phyloP scores from a whole-genome alignment of 2,797 vertebrate genomes.

The Phalanger gymnotis region DNA sequence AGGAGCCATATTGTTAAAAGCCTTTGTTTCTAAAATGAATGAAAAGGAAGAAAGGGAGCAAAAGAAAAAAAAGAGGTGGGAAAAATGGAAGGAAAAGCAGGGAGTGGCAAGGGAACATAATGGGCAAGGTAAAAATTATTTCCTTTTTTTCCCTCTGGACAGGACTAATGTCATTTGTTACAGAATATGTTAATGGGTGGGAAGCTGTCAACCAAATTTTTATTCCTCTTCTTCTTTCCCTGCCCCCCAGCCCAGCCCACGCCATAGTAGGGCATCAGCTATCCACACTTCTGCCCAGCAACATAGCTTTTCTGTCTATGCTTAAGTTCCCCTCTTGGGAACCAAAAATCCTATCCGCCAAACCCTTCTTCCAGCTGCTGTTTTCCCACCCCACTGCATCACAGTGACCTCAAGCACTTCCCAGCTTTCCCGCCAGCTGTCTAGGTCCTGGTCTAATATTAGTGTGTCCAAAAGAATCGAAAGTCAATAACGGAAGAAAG shows the following conservation, averaged over 20 bases:
- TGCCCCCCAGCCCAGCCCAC: neutral
- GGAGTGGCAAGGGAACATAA: neutral
- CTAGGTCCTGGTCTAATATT: neutral
- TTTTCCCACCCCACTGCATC: neutral
- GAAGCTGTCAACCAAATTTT: conserved; percentile 9
- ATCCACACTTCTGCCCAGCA: neutral
- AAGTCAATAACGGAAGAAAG: conserved; percentile 32
- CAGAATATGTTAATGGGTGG: neutral
- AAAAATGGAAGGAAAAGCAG: neutral
- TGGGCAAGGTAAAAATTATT: neutral
- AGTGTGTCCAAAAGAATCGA: neutral
- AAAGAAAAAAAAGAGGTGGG: neutral
- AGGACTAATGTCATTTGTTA: neutral
- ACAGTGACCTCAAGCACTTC: neutral
- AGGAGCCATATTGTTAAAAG: neutral
- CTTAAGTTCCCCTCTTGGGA: neutral
- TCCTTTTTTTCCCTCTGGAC: neutral
- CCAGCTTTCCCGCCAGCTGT: neutral
- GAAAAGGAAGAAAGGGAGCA: neutral
- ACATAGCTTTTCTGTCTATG: neutral
- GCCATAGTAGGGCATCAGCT: neutral
- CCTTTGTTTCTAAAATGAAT: neutral
- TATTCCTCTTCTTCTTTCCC: neutral
- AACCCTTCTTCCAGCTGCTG: neutral
- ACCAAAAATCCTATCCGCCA: conserved; percentile 10